Conservation (phyloP, 1,140 invertebrate genomes). For the Calliphora vicina region DNA sequence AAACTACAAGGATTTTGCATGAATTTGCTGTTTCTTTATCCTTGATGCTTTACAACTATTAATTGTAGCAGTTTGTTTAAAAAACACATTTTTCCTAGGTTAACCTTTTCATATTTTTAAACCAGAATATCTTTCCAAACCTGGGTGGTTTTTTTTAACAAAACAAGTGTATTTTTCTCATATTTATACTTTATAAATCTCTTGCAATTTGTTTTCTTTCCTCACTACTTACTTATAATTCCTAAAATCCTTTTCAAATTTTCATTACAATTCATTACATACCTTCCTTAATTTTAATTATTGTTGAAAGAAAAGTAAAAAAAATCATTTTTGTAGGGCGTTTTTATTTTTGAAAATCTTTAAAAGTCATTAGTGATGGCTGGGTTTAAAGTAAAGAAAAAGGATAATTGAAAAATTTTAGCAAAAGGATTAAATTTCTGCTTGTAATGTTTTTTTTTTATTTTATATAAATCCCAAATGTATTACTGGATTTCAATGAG, state of each 20-base stretch:
- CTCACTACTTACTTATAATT: neutral
- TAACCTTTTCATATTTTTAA: too few relatives aligned
- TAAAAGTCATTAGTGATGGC: neutral
- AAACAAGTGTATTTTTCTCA: neutral
- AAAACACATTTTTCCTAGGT: too few relatives aligned
- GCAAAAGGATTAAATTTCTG: neutral
- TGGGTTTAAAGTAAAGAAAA: neutral
- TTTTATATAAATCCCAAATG: neutral
- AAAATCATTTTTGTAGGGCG: neutral
- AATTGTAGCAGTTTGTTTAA: too few relatives aligned
- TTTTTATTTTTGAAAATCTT: slow-evolving; percentile 1
- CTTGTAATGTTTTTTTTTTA: neutral
- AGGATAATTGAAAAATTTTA: neutral
- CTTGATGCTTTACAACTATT: too few relatives aligned
- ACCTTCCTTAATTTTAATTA: too few relatives aligned
- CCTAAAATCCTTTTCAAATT: too few relatives aligned
- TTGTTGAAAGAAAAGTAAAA: too few relatives aligned
- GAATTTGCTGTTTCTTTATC: too few relatives aligned
- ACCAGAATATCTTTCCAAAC: neutral
- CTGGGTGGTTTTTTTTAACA: neutral
- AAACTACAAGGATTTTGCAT: too few relatives aligned
- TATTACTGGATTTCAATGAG: neutral
- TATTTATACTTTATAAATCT: neutral
- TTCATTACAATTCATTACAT: too few relatives aligned
- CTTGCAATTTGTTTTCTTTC: neutral